Evolutionary conservation across 2,113 vertebrate species (phyloP).

Genomic region (Barbus barbus): DNA sequence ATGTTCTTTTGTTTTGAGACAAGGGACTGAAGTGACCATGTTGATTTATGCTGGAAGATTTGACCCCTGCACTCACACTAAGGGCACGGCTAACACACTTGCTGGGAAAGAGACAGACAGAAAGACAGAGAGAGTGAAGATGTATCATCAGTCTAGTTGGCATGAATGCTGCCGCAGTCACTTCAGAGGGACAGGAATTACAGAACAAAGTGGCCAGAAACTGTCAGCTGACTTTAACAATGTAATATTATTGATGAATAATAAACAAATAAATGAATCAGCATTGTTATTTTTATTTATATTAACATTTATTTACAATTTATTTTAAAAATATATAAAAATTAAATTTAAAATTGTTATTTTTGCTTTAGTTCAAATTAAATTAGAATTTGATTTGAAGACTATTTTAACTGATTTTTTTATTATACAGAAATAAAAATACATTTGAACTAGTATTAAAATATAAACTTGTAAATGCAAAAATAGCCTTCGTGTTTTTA

Average conservation of each 20-base stretch:
- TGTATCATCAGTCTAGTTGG: constrained; percentile 45
- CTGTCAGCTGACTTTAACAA: constrained; percentile 3
- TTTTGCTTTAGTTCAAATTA: background rate
- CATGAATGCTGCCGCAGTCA: constrained; percentile 38
- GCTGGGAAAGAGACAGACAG: constrained; percentile 10
- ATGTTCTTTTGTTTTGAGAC: constrained; percentile 7
- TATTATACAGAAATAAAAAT: background rate
- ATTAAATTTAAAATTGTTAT: background rate
- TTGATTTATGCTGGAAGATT: constrained; percentile 17
- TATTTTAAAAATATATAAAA: background rate
- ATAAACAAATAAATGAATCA: background rate
- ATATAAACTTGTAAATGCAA: background rate
- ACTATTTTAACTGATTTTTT: too few relatives aligned
- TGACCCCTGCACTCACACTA: constrained; percentile 18
- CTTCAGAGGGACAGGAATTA: constrained; percentile 37
- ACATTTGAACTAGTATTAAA: background rate
- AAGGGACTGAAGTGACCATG: background rate
- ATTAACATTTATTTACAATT: background rate
- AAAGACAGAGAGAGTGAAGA: constrained; percentile 5
- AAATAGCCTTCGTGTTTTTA: background rate
- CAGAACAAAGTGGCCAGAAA: constrained; percentile 29
- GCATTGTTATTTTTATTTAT: background rate
- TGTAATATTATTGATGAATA: background rate
- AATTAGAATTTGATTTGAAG: background rate
- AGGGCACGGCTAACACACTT: constrained; percentile 13